Evolutionary conservation across 2,113 vertebrate genomes (phyloP), one percentile per base, ranked within the genome.

Genomic region (Paradisaea rubra): DNA sequence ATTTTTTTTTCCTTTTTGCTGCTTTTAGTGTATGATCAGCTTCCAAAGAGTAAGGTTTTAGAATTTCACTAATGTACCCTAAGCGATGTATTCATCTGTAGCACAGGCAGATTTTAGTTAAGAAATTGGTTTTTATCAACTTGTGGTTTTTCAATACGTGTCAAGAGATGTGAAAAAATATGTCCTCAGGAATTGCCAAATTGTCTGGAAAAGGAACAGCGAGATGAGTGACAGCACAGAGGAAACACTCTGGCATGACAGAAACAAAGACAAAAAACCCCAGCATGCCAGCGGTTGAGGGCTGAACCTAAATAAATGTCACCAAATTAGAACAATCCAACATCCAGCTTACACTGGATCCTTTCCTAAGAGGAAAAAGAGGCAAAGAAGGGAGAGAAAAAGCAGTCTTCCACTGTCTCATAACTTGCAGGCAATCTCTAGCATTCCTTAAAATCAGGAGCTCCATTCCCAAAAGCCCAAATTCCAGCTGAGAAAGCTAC

Each of bases 1-100:
- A 16, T 94, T 93, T 94, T 92, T 89, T 88, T 91, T 47, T 17
- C 37, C 21, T 77, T 89, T 83, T 56, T 89, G n/a, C 31, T 73
- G 64, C 56, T 91, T 85, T 91, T 76, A 95, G 47, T 35, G 41
- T 86, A 88, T 39, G 91, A 88, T 88, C 82, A 88, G 42, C 65
- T 86, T 94, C 83, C 70, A 78, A 79, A 89, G 88, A 84, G 20
- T 17, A 93, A 90, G 52, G 28, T 13, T 96, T 95, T 47, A 83
- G 66, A 88, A 39, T 71, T 94, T 89, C 76, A 69, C 52, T 94
- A 86, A 82, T 91, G 59, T 79, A 83, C 66, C 39, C 47, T 77
- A 47, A 93, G 49, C 2, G 3, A 94, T 44, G 57, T n/a, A 86
- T 86, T 93, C 76, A 73, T 64, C 70, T 14, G 6, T 37, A 54